A percentile compares a stretch with the other conserved stretches of the same genome.
Evolutionary conservation across 2,888 invertebrate species (phyloP).

Genomic region (Odontothrips loti): DNA sequence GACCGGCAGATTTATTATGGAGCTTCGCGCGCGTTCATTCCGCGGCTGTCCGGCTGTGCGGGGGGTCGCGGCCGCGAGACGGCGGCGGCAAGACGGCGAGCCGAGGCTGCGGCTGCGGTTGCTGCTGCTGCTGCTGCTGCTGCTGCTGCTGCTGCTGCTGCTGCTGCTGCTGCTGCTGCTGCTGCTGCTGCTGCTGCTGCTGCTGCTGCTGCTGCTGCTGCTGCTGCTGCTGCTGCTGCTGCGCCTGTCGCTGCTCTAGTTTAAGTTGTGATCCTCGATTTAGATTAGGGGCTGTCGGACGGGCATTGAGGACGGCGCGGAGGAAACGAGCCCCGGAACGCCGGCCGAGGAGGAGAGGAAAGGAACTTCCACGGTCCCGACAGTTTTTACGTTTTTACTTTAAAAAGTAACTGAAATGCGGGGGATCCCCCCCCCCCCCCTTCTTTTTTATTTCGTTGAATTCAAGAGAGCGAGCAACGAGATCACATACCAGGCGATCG

Average conservation of each 20-base stretch:
- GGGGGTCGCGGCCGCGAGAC: neutral
- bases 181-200: neutral
- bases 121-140: neutral
- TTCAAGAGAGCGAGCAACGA: no score
- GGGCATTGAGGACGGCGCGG: no score
- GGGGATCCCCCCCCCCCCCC: no score
- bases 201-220: neutral
- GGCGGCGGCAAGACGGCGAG: no score
- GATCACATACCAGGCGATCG: no score
- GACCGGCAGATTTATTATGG: neutral
- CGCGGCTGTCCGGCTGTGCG: neutral
- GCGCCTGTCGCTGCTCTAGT: neutral
- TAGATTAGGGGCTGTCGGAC: neutral
- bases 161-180: neutral
- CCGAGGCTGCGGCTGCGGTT: no score
- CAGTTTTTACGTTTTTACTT: no score
- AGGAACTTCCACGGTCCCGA: no score
- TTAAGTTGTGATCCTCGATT: conserved; percentile 23
- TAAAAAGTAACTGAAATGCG: no score
- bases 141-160: neutral
- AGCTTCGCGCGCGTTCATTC: neutral
- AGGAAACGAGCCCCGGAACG: no score
- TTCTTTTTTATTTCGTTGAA: no score
- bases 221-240: neutral
- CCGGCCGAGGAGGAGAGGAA: no score